Conservation (phyloP, 2,113 vertebrate species). For the Cisticola juncidis region DNA sequence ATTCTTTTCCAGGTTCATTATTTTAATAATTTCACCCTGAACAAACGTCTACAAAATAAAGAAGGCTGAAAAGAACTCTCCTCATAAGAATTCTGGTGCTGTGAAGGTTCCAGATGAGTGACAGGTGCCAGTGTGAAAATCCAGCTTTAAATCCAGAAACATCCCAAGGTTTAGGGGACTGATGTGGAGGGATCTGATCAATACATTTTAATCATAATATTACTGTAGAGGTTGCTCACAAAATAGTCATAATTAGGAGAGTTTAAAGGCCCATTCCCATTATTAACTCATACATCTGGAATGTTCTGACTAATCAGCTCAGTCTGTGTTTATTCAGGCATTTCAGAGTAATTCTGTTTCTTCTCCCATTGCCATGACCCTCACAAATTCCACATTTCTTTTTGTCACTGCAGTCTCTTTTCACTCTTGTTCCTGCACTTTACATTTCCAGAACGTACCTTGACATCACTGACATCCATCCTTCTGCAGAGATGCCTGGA, state of each 20-base stretch:
- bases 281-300: not conserved
- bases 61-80: not conserved
- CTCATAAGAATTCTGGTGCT: not conserved
- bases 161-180: not conserved
- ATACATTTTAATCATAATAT: not conserved
- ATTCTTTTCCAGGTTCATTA: constrained; percentile 69
- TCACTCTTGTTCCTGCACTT: not conserved
- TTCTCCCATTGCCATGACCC: not conserved
- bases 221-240: not conserved
- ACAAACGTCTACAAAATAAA: constrained; percentile 49
- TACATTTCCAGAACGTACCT: constrained; percentile 39
- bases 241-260: not conserved
- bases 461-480: constrained; percentile 33
- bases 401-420: not conserved
- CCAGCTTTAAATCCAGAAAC: not conserved
- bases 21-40: constrained; percentile 65
- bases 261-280: not conserved
- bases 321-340: not conserved
- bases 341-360: not conserved
- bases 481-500: not conserved
- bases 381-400: not conserved
- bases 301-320: not conserved
- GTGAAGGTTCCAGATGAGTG: not conserved
- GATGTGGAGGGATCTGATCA: not conserved
- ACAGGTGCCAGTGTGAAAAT: not conserved